A percentile compares a stretch with the other conserved stretches of the same genome.
Evolutionary conservation across 2,888 invertebrate species (phyloP).

Genomic region (Leuctra nigra): DNA sequence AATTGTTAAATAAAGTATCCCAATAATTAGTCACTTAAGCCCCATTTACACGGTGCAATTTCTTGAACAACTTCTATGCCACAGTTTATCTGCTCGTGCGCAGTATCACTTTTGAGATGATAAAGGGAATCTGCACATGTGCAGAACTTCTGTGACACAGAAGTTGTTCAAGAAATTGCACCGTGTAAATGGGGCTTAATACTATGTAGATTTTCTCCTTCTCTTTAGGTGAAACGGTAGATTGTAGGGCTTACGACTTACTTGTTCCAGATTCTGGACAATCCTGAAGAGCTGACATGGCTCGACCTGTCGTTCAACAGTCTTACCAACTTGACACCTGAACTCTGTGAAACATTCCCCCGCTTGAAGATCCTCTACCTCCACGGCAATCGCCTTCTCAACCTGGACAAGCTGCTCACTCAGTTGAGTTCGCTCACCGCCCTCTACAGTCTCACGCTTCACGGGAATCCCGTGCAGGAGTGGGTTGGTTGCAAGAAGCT

Average conservation of each 20-base stretch:
- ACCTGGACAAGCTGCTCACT: conserved; percentile 28
- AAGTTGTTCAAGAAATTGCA: too few species aligned
- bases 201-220: too few species aligned
- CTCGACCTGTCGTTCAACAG: conserved; percentile 34
- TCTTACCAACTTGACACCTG: conserved; percentile 30
- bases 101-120: too few species aligned
- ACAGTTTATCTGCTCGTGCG: too few species aligned
- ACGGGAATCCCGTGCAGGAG: conserved; percentile 38
- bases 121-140: too few species aligned
- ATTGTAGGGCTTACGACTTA: neutral
- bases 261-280: conserved; percentile 31
- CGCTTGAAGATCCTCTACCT: conserved; percentile 33
- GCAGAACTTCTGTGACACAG: too few species aligned
- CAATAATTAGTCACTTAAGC: too few species aligned
- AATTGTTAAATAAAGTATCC: too few species aligned
- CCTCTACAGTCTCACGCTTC: conserved; percentile 33
- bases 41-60: too few species aligned
- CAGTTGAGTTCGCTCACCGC: conserved; percentile 30
- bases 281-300: conserved; percentile 34
- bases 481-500: conserved; percentile 30
- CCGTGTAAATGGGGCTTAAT: too few species aligned
- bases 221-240: too few species aligned
- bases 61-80: too few species aligned
- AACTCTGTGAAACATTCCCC: conserved; percentile 30
- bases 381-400: conserved; percentile 32